Evolutionary conservation across 2,797 vertebrate species (phyloP).

Genomic region (Phalloptychus januarius): DNA sequence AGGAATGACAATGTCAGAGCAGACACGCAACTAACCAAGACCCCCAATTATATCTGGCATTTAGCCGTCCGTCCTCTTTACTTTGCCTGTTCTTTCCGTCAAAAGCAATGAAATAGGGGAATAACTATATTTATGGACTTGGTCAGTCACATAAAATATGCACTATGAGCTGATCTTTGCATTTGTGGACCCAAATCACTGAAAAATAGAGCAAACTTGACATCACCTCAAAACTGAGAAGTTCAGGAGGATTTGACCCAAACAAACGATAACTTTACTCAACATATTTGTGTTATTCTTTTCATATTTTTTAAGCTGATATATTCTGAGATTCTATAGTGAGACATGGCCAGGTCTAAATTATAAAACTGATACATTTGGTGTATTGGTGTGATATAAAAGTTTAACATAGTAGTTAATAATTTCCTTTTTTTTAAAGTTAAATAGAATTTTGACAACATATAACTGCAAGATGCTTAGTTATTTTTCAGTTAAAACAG

Average conservation of each 20-base stretch:
- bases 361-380: not conserved
- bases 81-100: conserved; percentile 42
- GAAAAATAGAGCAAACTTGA: conserved; percentile 1
- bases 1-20: conserved; percentile 79
- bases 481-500: not conserved
- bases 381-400: not conserved
- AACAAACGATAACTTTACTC: not conserved
- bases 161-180: conserved; percentile 18
- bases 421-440: not conserved
- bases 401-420: not conserved
- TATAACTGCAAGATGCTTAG: not conserved
- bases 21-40: conserved; percentile 65
- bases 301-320: not conserved
- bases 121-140: conserved; percentile 53
- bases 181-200: conserved; percentile 9
- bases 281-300: not conserved
- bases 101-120: conserved; percentile 45
- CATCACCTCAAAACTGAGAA: not conserved
- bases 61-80: conserved; percentile 61
- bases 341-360: not conserved
- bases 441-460: not conserved
- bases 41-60: conserved; percentile 73
- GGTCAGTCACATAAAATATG: conserved; percentile 30
- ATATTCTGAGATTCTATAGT: not conserved
- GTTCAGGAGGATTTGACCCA: not conserved